Evolutionary conservation across 2,113 vertebrate species (phyloP), one percentile per base, ranked within the genome.

Genomic region (Mustela lutreola): DNA sequence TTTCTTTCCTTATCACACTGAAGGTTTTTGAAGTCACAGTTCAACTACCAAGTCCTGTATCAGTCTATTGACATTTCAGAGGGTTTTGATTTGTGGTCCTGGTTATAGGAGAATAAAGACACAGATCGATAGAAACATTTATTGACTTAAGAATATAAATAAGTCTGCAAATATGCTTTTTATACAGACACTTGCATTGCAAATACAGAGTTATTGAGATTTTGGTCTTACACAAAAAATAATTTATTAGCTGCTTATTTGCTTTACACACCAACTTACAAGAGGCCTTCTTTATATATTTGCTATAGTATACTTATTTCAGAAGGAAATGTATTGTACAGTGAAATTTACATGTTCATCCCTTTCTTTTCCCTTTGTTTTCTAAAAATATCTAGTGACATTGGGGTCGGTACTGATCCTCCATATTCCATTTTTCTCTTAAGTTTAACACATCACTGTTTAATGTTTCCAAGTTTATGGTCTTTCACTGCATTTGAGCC

Each of bases 101-200:
- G 39, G 8, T 60, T 96, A 0, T n/a, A 70, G 3, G 22, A 48
- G 12, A 89, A 28, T 84, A 76, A 62, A 90, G 50, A 94, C 45
- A 67, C 24, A 60, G 14, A 73, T 93, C 65, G 85, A 75, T 39
- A 33, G 36, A 88, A 93, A 42, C 58, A 22, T 24, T 94, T 93
- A 94, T 65, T 93, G 58, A 96, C 24, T 80, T 81, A 63, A 71
- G 21, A 93, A 42, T 91, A 50, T 94, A 84, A 92, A 83, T 50
- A 94, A 70, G 7, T 65, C 36, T 62, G 3, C 48, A 91, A 91
- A 48, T 50, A 39, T 50, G 14, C 28, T 78, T 76, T 85, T 83
- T 86, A 89, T 14, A 82, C 11, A 89, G 8, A 87, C 11, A 42
- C 50, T 76, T 87, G 11, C 3, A 21, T 78, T 90, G 56, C 4